Evolutionary conservation across 2,797 vertebrate genomes (phyloP), one percentile per base, ranked within the genome.

Genomic region (Spheniscus humboldti): DNA sequence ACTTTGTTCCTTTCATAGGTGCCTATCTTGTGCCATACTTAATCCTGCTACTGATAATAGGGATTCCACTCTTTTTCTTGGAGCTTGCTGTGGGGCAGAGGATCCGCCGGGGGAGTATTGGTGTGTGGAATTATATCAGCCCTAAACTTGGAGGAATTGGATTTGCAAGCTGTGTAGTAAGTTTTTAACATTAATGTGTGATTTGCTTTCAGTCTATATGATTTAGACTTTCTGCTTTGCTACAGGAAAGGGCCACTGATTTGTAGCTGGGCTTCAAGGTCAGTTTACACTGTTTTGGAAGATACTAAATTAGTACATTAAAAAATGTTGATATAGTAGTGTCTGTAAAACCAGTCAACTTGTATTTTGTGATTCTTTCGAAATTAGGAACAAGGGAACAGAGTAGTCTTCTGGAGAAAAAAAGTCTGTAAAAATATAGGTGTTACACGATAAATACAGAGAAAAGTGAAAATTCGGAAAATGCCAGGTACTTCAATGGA

Each of bases 61-160:
- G 99, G 69, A 99, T 99, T 97, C 99, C 99, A 10, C 98, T 99
- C 73, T 99, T 99, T 98, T 99, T 99, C 97, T 97, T 99, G 99
- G 99, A 99, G 97, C 99, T 99, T 80, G 98, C 99, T 4, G 99
- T 99, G 33, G 99, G 99, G 24, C 99, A 99, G 97, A 98, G 99
- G 87, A 99, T 99, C 95, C 99, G 99, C 28, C 97, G 99, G 90
- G 99, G 99, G 85, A 99, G 99, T 97, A 99, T 99, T 87, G 99
- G 99, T 24, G 99, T 99, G 41, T 99, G 99, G 99, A 99, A 99
- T 98, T 99, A 99, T 85, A 99, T 99, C 98, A 99, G 99, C 97
- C 99, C 99, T 76, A 99, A 98, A 48, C 98, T 99, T 94, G 99
- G 99, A 67, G 99, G 99, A 95, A 99, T 99, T 95, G 99, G 99